phyloP scores from a whole-genome alignment of 1,140 invertebrate species.

The Plodia interpunctella region DNA sequence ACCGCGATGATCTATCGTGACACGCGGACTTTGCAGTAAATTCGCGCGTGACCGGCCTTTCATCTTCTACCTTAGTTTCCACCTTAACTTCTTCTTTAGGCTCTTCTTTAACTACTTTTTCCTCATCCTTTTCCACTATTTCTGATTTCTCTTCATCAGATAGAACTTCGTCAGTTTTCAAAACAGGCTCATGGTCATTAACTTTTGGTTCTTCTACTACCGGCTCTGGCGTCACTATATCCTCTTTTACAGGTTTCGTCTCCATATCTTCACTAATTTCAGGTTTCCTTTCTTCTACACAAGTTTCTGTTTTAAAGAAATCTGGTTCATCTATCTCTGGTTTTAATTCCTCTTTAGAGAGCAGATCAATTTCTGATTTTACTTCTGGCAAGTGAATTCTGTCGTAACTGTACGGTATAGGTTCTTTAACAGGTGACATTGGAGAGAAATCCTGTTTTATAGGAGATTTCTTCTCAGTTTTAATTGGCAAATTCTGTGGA shows the following conservation, averaged over 20 bases:
- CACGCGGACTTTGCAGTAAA: slow-evolving; percentile 62
- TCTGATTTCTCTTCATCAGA: slow-evolving; percentile 39
- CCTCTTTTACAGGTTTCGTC: slow-evolving; percentile 37
- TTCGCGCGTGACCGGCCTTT: slow-evolving; percentile 47
- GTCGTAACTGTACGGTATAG: slow-evolving; percentile 38
- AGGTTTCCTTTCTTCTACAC: slow-evolving; percentile 28
- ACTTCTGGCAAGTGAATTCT: slow-evolving; percentile 39
- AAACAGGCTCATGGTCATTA: slow-evolving; percentile 21
- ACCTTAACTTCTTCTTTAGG: slow-evolving; percentile 31
- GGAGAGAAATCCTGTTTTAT: slow-evolving; percentile 61
- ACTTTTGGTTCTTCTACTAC: slow-evolving; percentile 23
- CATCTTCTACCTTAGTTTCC: slow-evolving; percentile 40
- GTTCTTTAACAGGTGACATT: slow-evolving; percentile 52
- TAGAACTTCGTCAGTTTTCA: slow-evolving; percentile 27
- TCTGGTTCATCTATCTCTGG: slow-evolving; percentile 64
- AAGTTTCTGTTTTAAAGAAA: slow-evolving; percentile 48
- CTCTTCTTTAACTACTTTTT: slow-evolving; percentile 23
- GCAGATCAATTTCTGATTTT: slow-evolving; percentile 56
- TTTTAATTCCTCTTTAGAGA: slow-evolving; percentile 66
- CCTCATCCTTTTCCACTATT: slow-evolving; percentile 30
- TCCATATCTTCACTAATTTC: slow-evolving; percentile 26
- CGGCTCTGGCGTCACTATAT: slow-evolving; percentile 24
- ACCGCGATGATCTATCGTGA: slow-evolving; percentile 60
- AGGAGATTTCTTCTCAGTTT: slow-evolving; percentile 52
- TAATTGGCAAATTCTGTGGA: slow-evolving; percentile 32